These are phyloP conservation scores for Drosophila neocordata DNA, from an alignment of 1,140 invertebrate genomes.

Conservation along the genomic window DNA sequence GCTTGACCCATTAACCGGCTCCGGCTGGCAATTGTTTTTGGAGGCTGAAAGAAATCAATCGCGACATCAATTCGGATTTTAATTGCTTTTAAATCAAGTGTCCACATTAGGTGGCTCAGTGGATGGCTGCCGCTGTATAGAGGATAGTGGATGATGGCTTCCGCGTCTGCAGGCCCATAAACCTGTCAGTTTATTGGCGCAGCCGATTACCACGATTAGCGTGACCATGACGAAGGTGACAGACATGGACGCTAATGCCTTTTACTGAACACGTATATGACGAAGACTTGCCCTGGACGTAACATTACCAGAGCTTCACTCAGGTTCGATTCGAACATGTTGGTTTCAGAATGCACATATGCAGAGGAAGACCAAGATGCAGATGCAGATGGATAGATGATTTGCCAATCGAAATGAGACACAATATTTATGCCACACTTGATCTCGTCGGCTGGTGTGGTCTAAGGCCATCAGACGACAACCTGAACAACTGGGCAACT, in stretches of 20 bases:
- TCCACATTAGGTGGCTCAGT: slow-evolving; percentile 21
- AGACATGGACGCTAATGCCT: slow-evolving; percentile 79
- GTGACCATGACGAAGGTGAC: slow-evolving; percentile 81
- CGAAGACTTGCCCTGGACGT: background rate
- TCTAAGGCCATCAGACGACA: slow-evolving; percentile 15
- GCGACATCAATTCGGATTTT: slow-evolving; percentile 74
- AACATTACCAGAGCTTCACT: background rate
- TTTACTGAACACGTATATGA: slow-evolving; percentile 50
- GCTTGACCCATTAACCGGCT: slow-evolving; percentile 46
- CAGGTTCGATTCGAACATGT: slow-evolving; percentile 46
- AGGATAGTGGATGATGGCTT: slow-evolving; percentile 25
- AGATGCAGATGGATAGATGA: slow-evolving; percentile 52
- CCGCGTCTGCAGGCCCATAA: slow-evolving; percentile 65
- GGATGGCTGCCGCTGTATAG: slow-evolving; percentile 5
- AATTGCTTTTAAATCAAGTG: slow-evolving; percentile 79
- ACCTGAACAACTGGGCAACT: slow-evolving; percentile 20
- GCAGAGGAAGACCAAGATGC: background rate
- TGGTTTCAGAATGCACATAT: background rate
- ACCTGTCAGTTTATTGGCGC: slow-evolving; percentile 80
- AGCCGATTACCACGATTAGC: slow-evolving; percentile 76
- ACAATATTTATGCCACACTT: slow-evolving; percentile 74
- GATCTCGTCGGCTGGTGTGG: slow-evolving; percentile 45
- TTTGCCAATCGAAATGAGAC: slow-evolving; percentile 64
- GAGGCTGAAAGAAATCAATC: slow-evolving; percentile 57
- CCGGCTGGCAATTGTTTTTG: slow-evolving; percentile 7